Conservation (phyloP, 1,140 invertebrate genomes). For the Panagrolaimus sp. region DNA sequence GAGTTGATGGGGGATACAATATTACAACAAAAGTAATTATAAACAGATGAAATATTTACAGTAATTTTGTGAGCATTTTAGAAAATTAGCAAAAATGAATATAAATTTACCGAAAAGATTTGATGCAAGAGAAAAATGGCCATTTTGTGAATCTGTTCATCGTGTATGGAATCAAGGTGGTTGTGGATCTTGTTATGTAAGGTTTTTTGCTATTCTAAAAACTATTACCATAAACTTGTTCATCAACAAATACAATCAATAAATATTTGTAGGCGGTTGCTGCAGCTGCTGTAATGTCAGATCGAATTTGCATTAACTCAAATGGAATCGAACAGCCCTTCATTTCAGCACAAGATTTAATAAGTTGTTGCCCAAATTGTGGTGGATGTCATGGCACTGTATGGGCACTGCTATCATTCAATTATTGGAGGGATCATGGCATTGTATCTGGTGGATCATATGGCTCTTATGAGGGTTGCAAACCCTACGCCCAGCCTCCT, state of each 20-base stretch:
- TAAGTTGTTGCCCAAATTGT: slow-evolving; percentile 37
- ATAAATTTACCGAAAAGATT: slow-evolving; percentile 26
- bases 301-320: slow-evolving; percentile 30
- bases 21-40: slow-evolving; percentile 1
- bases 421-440: slow-evolving; percentile 33
- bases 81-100: slow-evolving; percentile 23
- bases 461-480: slow-evolving; percentile 38
- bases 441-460: slow-evolving; percentile 24
- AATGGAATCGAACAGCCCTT: slow-evolving; percentile 31
- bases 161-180: slow-evolving; percentile 29
- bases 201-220: no score
- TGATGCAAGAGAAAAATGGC: slow-evolving; percentile 29
- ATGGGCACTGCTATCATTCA: slow-evolving; percentile 32
- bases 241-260: no score
- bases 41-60: background rate
- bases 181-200: slow-evolving; percentile 32
- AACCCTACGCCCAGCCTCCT: slow-evolving; percentile 30
- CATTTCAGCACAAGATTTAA: slow-evolving; percentile 30
- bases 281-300: slow-evolving; percentile 38
- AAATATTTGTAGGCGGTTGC: slow-evolving; percentile 12
- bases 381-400: slow-evolving; percentile 28
- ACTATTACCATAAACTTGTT: no score
- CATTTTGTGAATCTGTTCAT: slow-evolving; percentile 28
- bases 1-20: slow-evolving; percentile 15
- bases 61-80: slow-evolving; percentile 14